Evolutionary conservation across 2,888 invertebrate genomes (phyloP), one percentile per base, ranked within the genome.

Genomic region (Geotrupes spiniger): DNA sequence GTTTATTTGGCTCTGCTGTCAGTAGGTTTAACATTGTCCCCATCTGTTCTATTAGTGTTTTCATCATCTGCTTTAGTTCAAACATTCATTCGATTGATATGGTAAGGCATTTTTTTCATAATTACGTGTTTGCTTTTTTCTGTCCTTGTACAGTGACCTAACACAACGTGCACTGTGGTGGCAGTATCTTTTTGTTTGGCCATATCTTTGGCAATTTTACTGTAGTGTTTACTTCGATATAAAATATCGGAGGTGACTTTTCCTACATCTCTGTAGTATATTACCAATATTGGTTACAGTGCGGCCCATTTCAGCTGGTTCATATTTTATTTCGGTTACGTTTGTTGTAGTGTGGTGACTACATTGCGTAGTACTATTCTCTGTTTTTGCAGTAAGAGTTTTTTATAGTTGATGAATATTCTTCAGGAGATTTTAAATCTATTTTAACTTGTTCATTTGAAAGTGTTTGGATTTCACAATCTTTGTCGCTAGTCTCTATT

Each of bases 151-250:
- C 21, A 21, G 21, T 21, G 53, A 60, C 48, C 57, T 56, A 1
- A 55, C 56, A 31, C 53, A 57, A 5, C 45, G 42, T 12, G 45
- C 49, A 9, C 36, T 37, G 21, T 42, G 17, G 15, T 36, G 38
- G 33, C 58, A 58, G 39, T 58, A 62, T 5, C 38, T 48, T 44
- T 57, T 45, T 1, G 59, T 60, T 36, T 61, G 55, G 1, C 56
- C 56, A 14, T 49, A 57, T n/a, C 28, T 8, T 43, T 60, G 60
- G 41, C 58, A 60, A 16, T 11, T 31, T 49, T 10, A 50, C 47
- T 14, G n/a, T 26, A 28, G 28, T 21, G 16, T 46, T 46, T 15
- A 46, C 11, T 3, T 46, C 46, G 15, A 46, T n/a, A 2, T 26
- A 29, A 17, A 45, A 39, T 16, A 45, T 5, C 2, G 31, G 31